phyloP scores from a whole-genome alignment of 2,888 invertebrate species.

The Lasioglossum malachurum region DNA sequence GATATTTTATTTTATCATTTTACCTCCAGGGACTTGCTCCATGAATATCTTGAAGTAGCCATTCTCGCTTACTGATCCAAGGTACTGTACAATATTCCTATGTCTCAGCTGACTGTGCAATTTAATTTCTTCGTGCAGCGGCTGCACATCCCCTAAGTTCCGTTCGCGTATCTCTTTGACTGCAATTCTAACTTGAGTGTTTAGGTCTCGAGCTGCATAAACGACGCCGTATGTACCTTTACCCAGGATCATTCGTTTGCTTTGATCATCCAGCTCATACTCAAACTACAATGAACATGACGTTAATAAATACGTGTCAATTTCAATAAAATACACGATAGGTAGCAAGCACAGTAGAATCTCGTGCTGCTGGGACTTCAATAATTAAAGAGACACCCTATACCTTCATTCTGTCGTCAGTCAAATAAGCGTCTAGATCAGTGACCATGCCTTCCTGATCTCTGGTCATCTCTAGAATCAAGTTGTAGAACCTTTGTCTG shows the following conservation, averaged over 20 bases:
- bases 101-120: constrained; percentile 98
- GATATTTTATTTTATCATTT: not conserved
- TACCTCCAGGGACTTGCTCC: constrained; percentile 98
- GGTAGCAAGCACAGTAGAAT: too few species aligned
- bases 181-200: constrained; percentile 97
- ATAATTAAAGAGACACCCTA: constrained; percentile 4
- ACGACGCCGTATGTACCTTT: constrained; percentile 98
- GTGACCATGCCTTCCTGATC: constrained; percentile 93
- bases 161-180: constrained; percentile 99
- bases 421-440: constrained; percentile 91
- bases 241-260: constrained; percentile 94
- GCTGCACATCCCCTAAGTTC: constrained; percentile 98
- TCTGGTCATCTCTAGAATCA: constrained; percentile 94
- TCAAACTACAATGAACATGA: constrained; percentile 89
- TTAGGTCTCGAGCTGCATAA: constrained; percentile 96
- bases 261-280: constrained; percentile 97
- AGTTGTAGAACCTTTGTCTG: constrained; percentile 93
- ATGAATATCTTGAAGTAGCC: constrained; percentile 99
- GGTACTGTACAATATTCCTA: constrained; percentile 98
- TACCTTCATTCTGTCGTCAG: constrained; percentile 91
- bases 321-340: not conserved
- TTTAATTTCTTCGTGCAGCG: constrained; percentile 98
- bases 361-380: not conserved
- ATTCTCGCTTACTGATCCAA: constrained; percentile 97
- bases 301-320: constrained; percentile 7